These are phyloP conservation scores for Mycteria americana DNA, from an alignment of 2,797 vertebrate genomes.

Conservation along the genomic window DNA sequence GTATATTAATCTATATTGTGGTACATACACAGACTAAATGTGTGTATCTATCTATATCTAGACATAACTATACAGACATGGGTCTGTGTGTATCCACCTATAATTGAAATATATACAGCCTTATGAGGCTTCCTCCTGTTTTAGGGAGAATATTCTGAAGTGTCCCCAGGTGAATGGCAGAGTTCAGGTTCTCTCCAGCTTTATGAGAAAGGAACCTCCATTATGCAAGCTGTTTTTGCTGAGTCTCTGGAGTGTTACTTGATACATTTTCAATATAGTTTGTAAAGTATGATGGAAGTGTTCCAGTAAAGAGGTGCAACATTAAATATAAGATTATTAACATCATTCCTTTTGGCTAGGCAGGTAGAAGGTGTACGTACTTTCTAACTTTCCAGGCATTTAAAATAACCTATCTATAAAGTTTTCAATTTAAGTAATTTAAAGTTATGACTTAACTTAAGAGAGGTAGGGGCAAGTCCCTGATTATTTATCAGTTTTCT, in stretches of 20 bases:
- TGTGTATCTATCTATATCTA: not conserved
- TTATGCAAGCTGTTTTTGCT: not conserved
- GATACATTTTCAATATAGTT: constrained; percentile 10
- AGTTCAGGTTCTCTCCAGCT: not conserved
- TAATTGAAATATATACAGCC: not conserved
- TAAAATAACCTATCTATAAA: not conserved
- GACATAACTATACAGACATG: not conserved
- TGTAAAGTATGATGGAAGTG: not conserved
- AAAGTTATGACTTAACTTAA: not conserved
- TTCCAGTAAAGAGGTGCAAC: not conserved
- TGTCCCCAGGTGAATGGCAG: not conserved
- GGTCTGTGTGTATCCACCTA: not conserved
- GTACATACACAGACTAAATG: not conserved
- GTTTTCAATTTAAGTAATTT: not conserved
- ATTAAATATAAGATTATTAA: not conserved
- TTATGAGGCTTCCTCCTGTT: not conserved
- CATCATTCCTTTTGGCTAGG: not conserved
- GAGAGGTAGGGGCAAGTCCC: not conserved
- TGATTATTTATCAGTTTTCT: not conserved
- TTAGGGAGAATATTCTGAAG: not conserved
- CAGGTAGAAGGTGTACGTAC: not conserved
- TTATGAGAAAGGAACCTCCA: not conserved
- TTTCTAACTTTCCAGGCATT: not conserved
- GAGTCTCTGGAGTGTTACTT: not conserved
- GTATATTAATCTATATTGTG: not conserved